Percentiles rank a stretch among this genome's conserved stretches.
Evolutionary conservation across 2,113 vertebrate genomes (phyloP).

Genomic region (Tenrec ecaudatus): DNA sequence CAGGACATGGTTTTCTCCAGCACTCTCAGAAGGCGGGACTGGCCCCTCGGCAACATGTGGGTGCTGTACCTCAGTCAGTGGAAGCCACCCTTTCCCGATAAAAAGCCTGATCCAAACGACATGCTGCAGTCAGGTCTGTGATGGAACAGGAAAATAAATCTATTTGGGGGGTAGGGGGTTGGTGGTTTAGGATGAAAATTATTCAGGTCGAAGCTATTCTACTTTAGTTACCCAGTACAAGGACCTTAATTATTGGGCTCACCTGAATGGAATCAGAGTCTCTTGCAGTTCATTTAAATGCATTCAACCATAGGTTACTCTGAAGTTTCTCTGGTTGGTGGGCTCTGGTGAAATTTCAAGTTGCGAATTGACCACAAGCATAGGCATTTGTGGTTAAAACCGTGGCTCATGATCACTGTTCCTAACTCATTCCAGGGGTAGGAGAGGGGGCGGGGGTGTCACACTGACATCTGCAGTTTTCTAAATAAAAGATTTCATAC

Average conservation of each 20-base stretch:
- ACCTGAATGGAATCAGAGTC: not conserved
- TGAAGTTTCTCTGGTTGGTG: not conserved
- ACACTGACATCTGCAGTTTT: conserved; percentile 58
- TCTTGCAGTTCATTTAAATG: not conserved
- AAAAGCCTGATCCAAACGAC: not conserved
- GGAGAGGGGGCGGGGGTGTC: conserved; percentile 13
- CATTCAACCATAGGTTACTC: not conserved
- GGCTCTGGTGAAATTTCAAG: conserved; percentile 18
- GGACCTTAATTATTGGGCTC: conserved; percentile 3
- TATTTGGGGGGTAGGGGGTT: not conserved
- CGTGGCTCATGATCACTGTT: conserved; percentile 61
- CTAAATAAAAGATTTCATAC: conserved; percentile 63
- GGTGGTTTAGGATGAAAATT: not conserved
- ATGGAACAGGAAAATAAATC: not conserved
- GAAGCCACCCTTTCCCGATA: no score
- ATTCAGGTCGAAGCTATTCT: not conserved
- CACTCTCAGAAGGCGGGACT: fast-evolving
- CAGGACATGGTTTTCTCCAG: not conserved
- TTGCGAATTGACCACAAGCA: conserved; percentile 29
- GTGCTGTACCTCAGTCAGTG: not conserved
- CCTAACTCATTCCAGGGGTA: not conserved
- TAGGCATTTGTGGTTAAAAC: conserved; percentile 66
- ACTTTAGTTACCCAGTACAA: not conserved
- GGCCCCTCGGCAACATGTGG: no score
- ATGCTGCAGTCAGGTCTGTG: not conserved